Conservation (phyloP, 1,140 invertebrate genomes). For the Aradophagus sp. region DNA sequence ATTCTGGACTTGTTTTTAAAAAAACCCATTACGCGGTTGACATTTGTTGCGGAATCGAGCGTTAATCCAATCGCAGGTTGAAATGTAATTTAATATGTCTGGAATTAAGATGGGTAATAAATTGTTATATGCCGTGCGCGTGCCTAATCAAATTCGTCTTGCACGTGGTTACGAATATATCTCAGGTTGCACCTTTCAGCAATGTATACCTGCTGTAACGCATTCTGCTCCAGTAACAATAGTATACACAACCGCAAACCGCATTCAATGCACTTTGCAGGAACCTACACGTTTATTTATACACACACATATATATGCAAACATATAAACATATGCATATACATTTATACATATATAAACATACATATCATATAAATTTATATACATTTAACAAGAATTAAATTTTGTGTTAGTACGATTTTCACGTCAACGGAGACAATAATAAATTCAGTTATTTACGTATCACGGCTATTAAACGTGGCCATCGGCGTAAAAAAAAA, state of each 20-base stretch:
- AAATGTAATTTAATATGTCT: constrained; percentile 21
- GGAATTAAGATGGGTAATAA: constrained; percentile 50
- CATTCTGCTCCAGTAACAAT: constrained; percentile 55
- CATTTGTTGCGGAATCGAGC: too few relatives aligned
- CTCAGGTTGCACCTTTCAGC: constrained; percentile 45
- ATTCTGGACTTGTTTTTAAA: too few relatives aligned
- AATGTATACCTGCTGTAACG: constrained; percentile 50
- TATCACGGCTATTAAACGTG: constrained; percentile 2
- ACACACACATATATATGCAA: constrained; percentile 18
- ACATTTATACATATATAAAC: constrained; percentile 20
- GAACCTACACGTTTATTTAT: constrained; percentile 10
- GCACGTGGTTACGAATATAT: constrained; percentile 48
- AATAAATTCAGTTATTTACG: constrained; percentile 48
- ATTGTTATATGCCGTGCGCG: constrained; percentile 45
- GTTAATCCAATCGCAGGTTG: too few relatives aligned
- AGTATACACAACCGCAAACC: constrained; percentile 54
- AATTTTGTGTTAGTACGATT: constrained; percentile 51
- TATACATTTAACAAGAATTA: constrained; percentile 55
- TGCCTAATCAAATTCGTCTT: constrained; percentile 51
- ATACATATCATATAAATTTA: constrained; percentile 35
- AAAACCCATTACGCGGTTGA: too few relatives aligned
- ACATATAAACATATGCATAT: too few relatives aligned
- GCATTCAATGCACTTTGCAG: constrained; percentile 53
- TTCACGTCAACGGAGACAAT: constrained; percentile 32
- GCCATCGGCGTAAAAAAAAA: constrained; percentile 15